A percentile compares a stretch with the other conserved stretches of the same genome.
phyloP scores from a whole-genome alignment of 92 coral and sea anemone genomes.

The Bergia puertoricense region DNA sequence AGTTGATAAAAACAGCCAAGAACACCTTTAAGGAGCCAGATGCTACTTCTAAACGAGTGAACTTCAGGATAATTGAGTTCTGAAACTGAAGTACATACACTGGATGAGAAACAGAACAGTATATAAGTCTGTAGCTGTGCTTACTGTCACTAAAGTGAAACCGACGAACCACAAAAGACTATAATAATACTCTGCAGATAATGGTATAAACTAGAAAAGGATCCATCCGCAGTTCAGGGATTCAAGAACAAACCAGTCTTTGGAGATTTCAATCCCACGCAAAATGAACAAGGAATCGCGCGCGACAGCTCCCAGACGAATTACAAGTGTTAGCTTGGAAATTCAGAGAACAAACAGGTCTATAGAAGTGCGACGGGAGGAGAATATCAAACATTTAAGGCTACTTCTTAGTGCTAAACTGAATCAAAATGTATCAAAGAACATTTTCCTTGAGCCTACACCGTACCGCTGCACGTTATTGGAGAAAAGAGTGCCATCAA shows the following conservation, averaged over 20 bases:
- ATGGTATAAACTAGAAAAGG: no score
- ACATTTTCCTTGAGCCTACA: slow-evolving; percentile 47
- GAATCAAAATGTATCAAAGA: slow-evolving; percentile 45
- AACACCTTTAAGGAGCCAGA: not conserved
- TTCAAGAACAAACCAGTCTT: not conserved
- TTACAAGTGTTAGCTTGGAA: not conserved
- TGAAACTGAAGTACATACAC: not conserved
- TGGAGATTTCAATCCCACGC: not conserved
- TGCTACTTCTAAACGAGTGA: not conserved
- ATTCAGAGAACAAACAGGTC: not conserved
- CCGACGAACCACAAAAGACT: no score
- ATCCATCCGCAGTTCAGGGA: no score
- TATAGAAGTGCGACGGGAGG: not conserved
- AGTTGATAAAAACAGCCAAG: not conserved
- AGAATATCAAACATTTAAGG: slow-evolving; percentile 20
- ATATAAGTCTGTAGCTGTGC: no score
- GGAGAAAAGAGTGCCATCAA: slow-evolving; percentile 8
- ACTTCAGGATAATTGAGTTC: no score
- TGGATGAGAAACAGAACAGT: not conserved
- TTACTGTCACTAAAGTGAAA: no score
- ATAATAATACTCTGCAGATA: no score
- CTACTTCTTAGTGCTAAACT: slow-evolving; percentile 44
- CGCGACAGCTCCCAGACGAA: not conserved
- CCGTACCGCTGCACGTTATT: slow-evolving; percentile 62
- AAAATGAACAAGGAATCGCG: slow-evolving; percentile 12